Percentiles rank a stretch among this genome's conserved stretches.
Conservation (phyloP, 2,888 invertebrate species). For the Halocaridina rubra region DNA sequence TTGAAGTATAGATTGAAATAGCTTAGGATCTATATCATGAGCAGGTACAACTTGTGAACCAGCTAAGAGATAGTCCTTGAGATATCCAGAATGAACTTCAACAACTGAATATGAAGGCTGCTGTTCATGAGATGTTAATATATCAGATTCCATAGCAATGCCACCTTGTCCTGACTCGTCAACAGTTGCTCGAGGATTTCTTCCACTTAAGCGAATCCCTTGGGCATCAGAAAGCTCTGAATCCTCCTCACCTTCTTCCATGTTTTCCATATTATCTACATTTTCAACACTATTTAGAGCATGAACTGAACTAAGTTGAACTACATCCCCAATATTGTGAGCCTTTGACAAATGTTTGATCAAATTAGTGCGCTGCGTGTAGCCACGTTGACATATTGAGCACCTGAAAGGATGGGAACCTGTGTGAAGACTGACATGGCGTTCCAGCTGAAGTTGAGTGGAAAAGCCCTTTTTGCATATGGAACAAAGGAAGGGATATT, state of each 20-base stretch:
- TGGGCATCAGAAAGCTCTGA: slow-evolving; percentile 14
- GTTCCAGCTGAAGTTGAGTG: slow-evolving; percentile 62
- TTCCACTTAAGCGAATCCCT: slow-evolving; percentile 7
- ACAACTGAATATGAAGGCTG: slow-evolving; percentile 47
- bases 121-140: slow-evolving; percentile 23
- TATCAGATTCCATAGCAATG: slow-evolving; percentile 48
- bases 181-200: neutral
- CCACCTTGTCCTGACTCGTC: slow-evolving; percentile 24
- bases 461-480: slow-evolving; percentile 65
- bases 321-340: slow-evolving; percentile 41
- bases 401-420: slow-evolving; percentile 62
- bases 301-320: slow-evolving; percentile 28
- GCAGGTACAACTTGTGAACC: slow-evolving; percentile 44
- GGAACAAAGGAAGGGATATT: slow-evolving; percentile 64
- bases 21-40: slow-evolving; percentile 56
- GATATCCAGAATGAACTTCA: slow-evolving; percentile 48
- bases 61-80: slow-evolving; percentile 48
- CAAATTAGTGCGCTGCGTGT: slow-evolving; percentile 54
- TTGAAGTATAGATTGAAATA: slow-evolving; percentile 54
- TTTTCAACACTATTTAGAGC: slow-evolving; percentile 42
- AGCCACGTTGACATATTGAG: slow-evolving; percentile 52
- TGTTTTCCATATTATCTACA: slow-evolving; percentile 56
- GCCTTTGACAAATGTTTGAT: slow-evolving; percentile 54
- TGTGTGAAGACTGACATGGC: slow-evolving; percentile 61
- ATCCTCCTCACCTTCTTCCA: slow-evolving; percentile 39